phyloP scores from a whole-genome alignment of 2,888 invertebrate genomes.

The Oxystoma pomonae region DNA sequence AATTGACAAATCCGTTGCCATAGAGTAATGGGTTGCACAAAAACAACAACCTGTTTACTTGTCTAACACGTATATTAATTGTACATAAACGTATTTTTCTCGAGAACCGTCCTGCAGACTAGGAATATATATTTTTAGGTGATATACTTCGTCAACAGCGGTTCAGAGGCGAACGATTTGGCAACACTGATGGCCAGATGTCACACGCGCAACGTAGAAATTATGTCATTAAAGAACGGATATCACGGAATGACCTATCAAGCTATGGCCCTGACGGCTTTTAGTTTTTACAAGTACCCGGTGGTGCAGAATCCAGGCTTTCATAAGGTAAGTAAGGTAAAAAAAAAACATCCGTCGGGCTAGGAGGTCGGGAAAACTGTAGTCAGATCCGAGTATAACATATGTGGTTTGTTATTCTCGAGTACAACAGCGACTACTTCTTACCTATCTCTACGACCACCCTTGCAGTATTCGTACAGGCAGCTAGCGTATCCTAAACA shows the following conservation, averaged over 20 bases:
- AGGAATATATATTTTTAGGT: conserved; percentile 53
- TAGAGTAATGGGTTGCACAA: too few species aligned
- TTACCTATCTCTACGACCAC: too few species aligned
- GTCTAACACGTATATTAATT: neutral
- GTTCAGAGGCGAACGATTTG: conserved; percentile 95
- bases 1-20: too few species aligned
- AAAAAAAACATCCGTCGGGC: too few species aligned
- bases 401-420: too few species aligned
- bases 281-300: conserved; percentile 75
- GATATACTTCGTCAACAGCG: conserved; percentile 92
- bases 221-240: conserved; percentile 80
- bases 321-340: conserved; percentile 63
- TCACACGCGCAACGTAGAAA: conserved; percentile 79
- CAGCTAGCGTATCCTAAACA: too few species aligned
- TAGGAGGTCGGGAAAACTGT: too few species aligned
- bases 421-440: too few species aligned
- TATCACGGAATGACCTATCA: conserved; percentile 92
- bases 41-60: too few species aligned
- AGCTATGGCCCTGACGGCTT: conserved; percentile 73
- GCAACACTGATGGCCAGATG: conserved; percentile 83
- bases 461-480: too few species aligned
- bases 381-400: too few species aligned
- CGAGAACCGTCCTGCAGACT: neutral
- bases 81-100: neutral
- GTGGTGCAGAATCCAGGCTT: conserved; percentile 66